Base-by-base conservation (phyloP, 2,113 vertebrate genomes). In the Cyprinodon tularosa region DNA sequence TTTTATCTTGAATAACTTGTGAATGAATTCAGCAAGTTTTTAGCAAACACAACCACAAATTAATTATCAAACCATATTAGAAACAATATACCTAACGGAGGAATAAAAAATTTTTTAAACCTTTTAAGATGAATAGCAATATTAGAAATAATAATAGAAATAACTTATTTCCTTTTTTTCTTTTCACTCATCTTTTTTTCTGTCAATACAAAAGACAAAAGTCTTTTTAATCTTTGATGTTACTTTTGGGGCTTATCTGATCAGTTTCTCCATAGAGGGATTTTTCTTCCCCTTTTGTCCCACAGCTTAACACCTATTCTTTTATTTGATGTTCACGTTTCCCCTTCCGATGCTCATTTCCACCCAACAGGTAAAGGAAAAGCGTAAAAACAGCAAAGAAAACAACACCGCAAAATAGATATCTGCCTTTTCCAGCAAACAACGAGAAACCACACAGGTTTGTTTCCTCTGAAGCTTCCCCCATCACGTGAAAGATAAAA, bases 391-490 rank as follows among this genome's bases (percentile, higher is more conserved):
- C 84, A 80, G 79, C 80, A 78, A 88, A 86, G 81, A 79, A 86
- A 86, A 60, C 36, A 44, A 73, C 13, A 61, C 57, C 61, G 72
- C 83, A 89, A 79, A 89, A 91, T 68, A 80, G 74, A 89, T 76
- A 74, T 86, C 76, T 65, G 48, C 77, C 91, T 84, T 94, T 95
- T 95, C 93, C 94, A 93, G 76, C 78, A 61, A 78, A 88, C 74
- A 72, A 44, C 15, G 39, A 81, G n/a, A 83, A 65, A 88, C 78
- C 80, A 83, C 80, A 90, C 78, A 84, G 80, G 62, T 87, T 83
- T 71, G 92, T 93, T 93, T 85, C 92, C 90, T 79, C 78, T 91
- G 84, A 77, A 75, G 66, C 77, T 79, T 74, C 78, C 81, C 83
- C 85, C 70, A 65, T 75, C 84, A 82, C 45, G 71, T 91, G 80